Conservation (phyloP, 2,888 invertebrate genomes). For the Notocelia uddmanniana region DNA sequence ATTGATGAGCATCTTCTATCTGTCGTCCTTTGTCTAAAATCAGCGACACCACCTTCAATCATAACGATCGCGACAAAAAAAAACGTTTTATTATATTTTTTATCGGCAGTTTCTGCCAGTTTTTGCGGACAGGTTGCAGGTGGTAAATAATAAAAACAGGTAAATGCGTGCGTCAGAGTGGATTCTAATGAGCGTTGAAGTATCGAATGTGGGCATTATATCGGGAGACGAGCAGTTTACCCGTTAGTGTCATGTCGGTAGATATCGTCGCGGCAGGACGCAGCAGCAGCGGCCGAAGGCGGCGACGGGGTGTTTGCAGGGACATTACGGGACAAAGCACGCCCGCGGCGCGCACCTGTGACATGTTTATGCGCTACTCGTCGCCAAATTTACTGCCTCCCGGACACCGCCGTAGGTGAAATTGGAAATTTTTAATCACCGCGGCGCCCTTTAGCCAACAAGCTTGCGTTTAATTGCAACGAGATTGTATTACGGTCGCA, state of each 20-base stretch:
- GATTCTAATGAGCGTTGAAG: conserved; percentile 40
- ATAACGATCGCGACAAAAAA: conserved; percentile 78
- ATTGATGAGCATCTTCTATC: conserved; percentile 81
- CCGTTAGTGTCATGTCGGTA: conserved; percentile 45
- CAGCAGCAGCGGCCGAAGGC: conserved; percentile 19
- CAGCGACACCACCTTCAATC: conserved; percentile 84
- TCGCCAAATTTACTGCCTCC: conserved; percentile 75
- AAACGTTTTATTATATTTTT: conserved; percentile 67
- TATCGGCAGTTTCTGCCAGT: conserved; percentile 54
- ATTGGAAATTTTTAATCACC: conserved; percentile 76
- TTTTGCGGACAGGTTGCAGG: conserved; percentile 74
- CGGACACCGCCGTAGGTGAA: conserved; percentile 64
- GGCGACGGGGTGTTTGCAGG: conserved; percentile 40
- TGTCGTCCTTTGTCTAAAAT: conserved; percentile 82
- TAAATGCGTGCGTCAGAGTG: conserved; percentile 45
- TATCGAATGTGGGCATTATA: conserved; percentile 37
- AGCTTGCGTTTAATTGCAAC: conserved; percentile 55
- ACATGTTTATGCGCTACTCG: conserved; percentile 77
- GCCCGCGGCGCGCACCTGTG: conserved; percentile 67
- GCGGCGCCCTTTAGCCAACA: conserved; percentile 67
- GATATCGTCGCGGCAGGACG: conserved; percentile 47
- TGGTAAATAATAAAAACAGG: conserved; percentile 66
- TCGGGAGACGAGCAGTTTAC: conserved; percentile 44
- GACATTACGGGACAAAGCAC: conserved; percentile 62
- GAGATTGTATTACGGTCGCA: conserved; percentile 47